phyloP scores from a whole-genome alignment of 2,113 vertebrate genomes.

The Vimba vimba region DNA sequence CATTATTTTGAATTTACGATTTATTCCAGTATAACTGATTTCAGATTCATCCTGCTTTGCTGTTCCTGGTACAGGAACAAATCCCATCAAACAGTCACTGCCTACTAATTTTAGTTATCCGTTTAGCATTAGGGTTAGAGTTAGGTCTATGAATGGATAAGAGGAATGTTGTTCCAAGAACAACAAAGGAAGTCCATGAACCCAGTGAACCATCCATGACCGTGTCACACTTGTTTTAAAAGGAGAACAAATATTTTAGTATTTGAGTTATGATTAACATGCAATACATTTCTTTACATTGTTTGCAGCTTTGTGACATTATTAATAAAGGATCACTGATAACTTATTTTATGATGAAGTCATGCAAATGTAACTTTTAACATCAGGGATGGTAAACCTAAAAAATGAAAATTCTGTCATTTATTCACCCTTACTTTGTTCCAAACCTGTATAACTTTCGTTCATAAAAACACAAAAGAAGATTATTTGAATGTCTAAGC shows the following conservation, averaged over 20 bases:
- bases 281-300: not conserved
- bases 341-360: not conserved
- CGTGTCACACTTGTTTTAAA: not conserved
- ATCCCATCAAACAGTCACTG: too few species aligned
- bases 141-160: not conserved
- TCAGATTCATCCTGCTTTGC: not conserved
- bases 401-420: not conserved
- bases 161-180: not conserved
- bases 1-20: not conserved
- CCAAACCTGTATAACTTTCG: too few species aligned
- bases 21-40: not conserved
- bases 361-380: not conserved
- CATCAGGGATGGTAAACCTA: not conserved
- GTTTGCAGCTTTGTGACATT: not conserved
- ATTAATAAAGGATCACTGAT: not conserved
- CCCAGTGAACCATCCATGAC: not conserved
- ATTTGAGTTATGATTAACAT: not conserved
- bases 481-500: not conserved
- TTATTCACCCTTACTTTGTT: too few species aligned
- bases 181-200: not conserved
- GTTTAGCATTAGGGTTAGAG: not conserved
- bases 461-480: not conserved
- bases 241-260: conserved; percentile 1
- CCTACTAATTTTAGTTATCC: not conserved
- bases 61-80: not conserved